Evolutionary conservation across 2,888 invertebrate species (phyloP).

Genomic region (Drosophila conformis): DNA sequence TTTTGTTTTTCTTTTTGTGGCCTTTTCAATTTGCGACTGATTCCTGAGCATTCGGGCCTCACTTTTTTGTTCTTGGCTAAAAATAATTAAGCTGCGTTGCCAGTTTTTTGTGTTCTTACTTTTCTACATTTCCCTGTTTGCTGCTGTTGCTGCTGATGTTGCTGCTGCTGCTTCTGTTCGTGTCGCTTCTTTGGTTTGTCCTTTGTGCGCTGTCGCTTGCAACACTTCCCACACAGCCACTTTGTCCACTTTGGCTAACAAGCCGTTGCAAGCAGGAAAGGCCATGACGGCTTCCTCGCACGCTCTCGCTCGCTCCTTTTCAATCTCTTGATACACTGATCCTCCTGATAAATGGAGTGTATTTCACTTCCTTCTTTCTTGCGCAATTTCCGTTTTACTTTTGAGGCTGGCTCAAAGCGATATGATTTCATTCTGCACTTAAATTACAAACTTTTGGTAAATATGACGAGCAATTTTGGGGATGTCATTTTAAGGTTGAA

Average conservation of each 20-base stretch:
- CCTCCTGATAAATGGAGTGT: not conserved
- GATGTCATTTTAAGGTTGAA: rapidly evolving
- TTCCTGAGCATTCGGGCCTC: constrained; percentile 15
- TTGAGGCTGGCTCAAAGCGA: not conserved
- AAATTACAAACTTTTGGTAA: not conserved
- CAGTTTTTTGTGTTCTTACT: constrained; percentile 13
- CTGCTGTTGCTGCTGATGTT: constrained; percentile 2
- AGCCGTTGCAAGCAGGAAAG: constrained; percentile 42
- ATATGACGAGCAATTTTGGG: not conserved
- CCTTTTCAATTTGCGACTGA: constrained; percentile 29
- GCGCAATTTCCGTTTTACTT: not conserved
- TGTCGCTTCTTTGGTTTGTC: constrained; percentile 35
- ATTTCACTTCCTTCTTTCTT: not conserved
- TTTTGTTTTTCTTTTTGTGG: not conserved
- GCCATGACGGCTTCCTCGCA: constrained; percentile 15
- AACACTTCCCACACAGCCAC: constrained; percentile 48
- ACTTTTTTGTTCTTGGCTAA: constrained; percentile 20
- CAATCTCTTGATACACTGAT: constrained; percentile 9
- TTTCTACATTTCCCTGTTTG: constrained; percentile 12
- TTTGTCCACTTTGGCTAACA: constrained; percentile 57
- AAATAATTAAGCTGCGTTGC: constrained; percentile 69
- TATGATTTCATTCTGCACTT: not conserved
- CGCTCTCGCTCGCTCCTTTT: not conserved
- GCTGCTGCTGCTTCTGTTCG: constrained; percentile 13
- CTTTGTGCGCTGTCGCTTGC: constrained; percentile 54